Evolutionary conservation across 2,113 vertebrate genomes (phyloP), one percentile per base, ranked within the genome.

Genomic region (Felis catus): DNA sequence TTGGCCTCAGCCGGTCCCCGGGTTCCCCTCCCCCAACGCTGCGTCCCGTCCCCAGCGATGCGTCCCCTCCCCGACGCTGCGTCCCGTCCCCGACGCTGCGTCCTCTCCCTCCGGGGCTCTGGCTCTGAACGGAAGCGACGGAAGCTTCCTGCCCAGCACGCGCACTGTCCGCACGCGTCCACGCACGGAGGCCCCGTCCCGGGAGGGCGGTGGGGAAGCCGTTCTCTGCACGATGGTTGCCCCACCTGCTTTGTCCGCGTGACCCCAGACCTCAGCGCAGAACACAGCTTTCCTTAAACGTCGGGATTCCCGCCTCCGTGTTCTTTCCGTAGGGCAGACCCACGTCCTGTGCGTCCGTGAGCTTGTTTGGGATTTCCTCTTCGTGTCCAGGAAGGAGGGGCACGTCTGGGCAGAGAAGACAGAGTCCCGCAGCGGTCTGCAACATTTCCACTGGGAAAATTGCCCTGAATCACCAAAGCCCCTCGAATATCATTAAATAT

Each of bases 331-430:
- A 4, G 9, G 3, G 1, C 0, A 9, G 58, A 65, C 36, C 25
- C 9, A 0, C 3, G 81, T 31, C 36, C 0, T 0, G 2, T 16
- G 5, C 31, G 0, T 18, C 15, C 31, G 0, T 11, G 23, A n/a
- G 31, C 7, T n/a, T 29, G 2, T 25, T 25, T 14, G 11, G 41
- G n/a, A 5, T 16, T 15, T 29, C n/a, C 14, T 18, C 14, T 0
- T 2, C 25, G 2, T 45, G 73, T 25, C 41, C 45, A 1, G 7
- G 39, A 39, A 74, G 71, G 33, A 36, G 5, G 33, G 12, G 33
- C 1, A 4, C 6, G 18, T n/a, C 51, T 55, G 11, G 19, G 51
- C 1, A 3, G 10, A n/a, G 18, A 55, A 81, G 31, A 0, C 9
- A 19, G 16, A 3, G 9, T 1, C 33, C 53, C 53, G 0, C n/a